These are phyloP conservation scores for Microplitis manilae DNA, from an alignment of 2,888 invertebrate species.

Conservation along the genomic window DNA sequence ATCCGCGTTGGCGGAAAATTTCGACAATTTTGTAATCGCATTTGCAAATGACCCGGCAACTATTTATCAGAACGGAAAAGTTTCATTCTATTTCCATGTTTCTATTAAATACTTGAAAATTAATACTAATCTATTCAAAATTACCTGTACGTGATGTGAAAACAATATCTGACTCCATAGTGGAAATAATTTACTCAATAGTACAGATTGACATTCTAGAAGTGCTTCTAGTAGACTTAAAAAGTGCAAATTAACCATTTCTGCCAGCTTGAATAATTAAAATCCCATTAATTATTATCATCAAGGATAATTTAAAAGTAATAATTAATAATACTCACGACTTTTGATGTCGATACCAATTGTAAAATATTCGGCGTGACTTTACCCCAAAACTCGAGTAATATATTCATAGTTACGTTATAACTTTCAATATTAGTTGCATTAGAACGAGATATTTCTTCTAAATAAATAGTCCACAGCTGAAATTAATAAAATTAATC, in stretches of 20 bases:
- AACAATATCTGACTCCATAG: constrained; percentile 97
- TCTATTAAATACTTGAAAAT: background rate
- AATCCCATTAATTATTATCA: background rate
- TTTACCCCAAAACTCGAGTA: constrained; percentile 99
- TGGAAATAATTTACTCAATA: constrained; percentile 91
- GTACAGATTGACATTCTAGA: constrained; percentile 94
- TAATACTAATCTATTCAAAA: constrained; percentile 15
- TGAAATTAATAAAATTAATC: constrained; percentile 61
- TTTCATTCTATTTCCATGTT: constrained; percentile 31
- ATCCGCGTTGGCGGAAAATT: constrained; percentile 81
- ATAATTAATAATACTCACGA: constrained; percentile 75
- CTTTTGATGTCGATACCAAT: constrained; percentile 91
- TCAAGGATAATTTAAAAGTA: background rate
- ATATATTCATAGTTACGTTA: constrained; percentile 83
- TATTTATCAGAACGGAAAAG: constrained; percentile 69
- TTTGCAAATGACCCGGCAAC: constrained; percentile 91
- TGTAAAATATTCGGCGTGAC: constrained; percentile 96
- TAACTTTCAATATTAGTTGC: constrained; percentile 81
- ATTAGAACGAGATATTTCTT: constrained; percentile 83
- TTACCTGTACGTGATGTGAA: constrained; percentile 88
- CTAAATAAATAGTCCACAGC: constrained; percentile 98
- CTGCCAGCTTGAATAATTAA: constrained; percentile 82
- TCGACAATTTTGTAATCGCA: constrained; percentile 89
- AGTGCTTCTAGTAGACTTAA: constrained; percentile 94
- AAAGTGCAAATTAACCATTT: constrained; percentile 98